Evolutionary conservation across 2,888 invertebrate species (phyloP), one percentile per base, ranked within the genome.

Genomic region (Lasioglossum oenotherae): DNA sequence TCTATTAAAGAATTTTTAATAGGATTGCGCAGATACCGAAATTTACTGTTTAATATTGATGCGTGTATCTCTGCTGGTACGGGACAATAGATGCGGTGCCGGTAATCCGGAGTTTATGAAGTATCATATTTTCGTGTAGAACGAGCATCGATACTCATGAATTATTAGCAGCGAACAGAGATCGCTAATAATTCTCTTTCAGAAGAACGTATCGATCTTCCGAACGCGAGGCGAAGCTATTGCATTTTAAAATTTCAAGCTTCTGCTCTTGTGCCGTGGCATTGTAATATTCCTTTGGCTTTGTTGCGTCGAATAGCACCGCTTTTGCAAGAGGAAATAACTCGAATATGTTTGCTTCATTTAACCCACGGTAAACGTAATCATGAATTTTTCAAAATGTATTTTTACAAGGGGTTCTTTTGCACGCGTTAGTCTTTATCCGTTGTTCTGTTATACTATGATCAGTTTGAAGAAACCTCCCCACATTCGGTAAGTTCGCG

Each of bases 151-250:
- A 64, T 64, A 31, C 64, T 31, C 64, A 31, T 31, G 64, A 64
- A 64, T 64, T 64, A 31, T 64, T 64, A 31, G 64, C 27, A 64
- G 64, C 64, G 64, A 31, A 64, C 53, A 53, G 53, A 64, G 27
- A 31, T 16, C 31, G 64, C 64, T 64, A 64, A 64, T 64, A 64
- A 64, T 64, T 64, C 64, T 64, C 64, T 31, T 31, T 31, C 64
- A 27, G 27, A 60, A 60, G 14, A 60, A 27, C n/a, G 27, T 60
- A 27, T 27, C 27, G 60, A 27, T 60, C 14, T 1, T 16, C 31
- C n/a, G 64, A 64, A 31, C n/a, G 27, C 12, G 60, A 4, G 16
- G 31, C 64, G 31, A 16, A 16, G 14, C 64, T 64, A 31, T 64
- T 31, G 64, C 31, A 31, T 31, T 64, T 64, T 16, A 64, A 64